Base-by-base conservation (phyloP, 2,797 vertebrate genomes). In the Gorsachius magnificus region DNA sequence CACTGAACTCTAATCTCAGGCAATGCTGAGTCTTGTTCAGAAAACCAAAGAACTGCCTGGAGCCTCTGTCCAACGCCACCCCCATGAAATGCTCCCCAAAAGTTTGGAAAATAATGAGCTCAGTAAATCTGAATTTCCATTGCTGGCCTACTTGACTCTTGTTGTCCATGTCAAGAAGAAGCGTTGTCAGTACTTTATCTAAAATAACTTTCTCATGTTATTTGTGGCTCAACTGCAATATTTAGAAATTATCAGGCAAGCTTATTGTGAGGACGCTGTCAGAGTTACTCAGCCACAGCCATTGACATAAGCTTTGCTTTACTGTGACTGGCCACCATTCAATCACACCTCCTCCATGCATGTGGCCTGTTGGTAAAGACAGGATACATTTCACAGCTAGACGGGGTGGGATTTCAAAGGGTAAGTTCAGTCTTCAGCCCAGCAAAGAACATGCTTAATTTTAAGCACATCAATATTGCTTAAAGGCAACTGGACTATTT, bases 401-500 rank as follows among this genome's bases (percentile, higher is more conserved):
- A 87, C 0, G 0, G 12, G 36, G n/a, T 80, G n/a, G 7, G 35
- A 66, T 91, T 89, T 54, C 24, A 58, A 83, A 45, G 26, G n/a
- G 31, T 28, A 41, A 80, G 76, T 38, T 84, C 33, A 65, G 4
- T 68, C 45, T 77, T 82, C 48, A 92, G 33, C 20, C 31, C 41
- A 81, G 15, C 8, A 87, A 95, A 85, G 68, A 25, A 71, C 31
- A 43, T 16, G 43, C 33, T 83, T 87, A 54, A 35, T 83, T 96
- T 87, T 85, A 68, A 95, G 71, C 14, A 53, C 41, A 83, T 69
- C 41, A 43, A 17, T 78, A 75, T 61, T 83, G 81, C 71, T 92
- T 85, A 76, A 90, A 94, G 81, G 79, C 69, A 78, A 71, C 54
- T n/a, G 53, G 31, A 76, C 43, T 65, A 21, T 75, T 89, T 54